Evolutionary conservation across 53 echinoderm and acorn worm genomes (phyloP), one percentile per base, ranked within the genome.

Genomic region (Arbacia lixula): DNA sequence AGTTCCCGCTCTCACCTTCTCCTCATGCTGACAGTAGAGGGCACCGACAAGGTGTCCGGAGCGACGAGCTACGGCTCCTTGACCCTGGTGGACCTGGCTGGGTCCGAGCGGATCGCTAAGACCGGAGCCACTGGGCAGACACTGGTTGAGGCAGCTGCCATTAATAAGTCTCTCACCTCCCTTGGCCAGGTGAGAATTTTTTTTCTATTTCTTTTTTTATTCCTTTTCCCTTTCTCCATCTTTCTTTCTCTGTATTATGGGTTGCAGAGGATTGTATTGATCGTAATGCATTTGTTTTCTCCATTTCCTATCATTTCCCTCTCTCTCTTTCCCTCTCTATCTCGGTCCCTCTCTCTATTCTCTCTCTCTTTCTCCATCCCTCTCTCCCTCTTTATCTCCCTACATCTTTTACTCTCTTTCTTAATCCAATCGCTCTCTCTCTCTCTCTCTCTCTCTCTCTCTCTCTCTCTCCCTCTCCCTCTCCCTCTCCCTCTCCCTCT

Each of bases 1-100:
- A 97, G 97, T 80, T 97, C 97, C 24, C 97, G 97, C 33, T 97
- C 97, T 41, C 97, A 97, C 38, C 88, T 97, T 62, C 92, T 97
- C 14, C 86, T 97, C 63, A 94, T 97, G 66, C 57, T 97, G 85
- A 89, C 75, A 19, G 93, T 97, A 39, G 97, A 97, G 89, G 97
- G 97, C 9, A 83, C 93, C 42, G 84, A 97, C 75, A 97, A 92
- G 89, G 92, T 97, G 6, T 97, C 97, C 81, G 90, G 90, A n/a
- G 97, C 97, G 10, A 90, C 91, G 4, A 94, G 94, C 76, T 92
- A 85, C 62, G 97, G 97, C 11, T 94, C 97, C 21, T 76, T 97
- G 36, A 97, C 88, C 58, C 87, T 97, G 52, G 97, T 97, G 34
- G 97, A 97, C 66, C 86, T 97, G 12, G 97, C 97, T 40, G 97